Conservation (phyloP, 2,113 vertebrate species). For the Monarcha castaneiventris region DNA sequence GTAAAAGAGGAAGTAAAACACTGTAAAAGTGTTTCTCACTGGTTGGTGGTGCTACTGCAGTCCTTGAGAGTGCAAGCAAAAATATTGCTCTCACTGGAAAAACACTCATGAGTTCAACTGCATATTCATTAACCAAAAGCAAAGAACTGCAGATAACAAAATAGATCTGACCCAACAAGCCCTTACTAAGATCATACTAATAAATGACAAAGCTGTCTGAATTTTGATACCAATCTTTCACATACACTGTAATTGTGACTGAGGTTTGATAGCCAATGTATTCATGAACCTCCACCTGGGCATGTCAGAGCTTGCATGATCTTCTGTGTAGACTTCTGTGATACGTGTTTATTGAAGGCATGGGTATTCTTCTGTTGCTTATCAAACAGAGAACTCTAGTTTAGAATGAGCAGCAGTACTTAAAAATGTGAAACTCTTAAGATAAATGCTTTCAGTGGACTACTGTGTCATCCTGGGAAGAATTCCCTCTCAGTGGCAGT, state of each 20-base stretch:
- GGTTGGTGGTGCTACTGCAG: neutral
- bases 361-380: neutral
- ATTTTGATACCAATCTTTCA: constrained; percentile 46
- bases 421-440: neutral
- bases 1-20: neutral
- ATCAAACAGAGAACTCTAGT: neutral
- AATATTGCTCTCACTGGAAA: neutral
- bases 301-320: neutral
- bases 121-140: neutral
- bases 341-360: neutral
- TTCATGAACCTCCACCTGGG: neutral
- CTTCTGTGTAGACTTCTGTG: neutral
- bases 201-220: constrained; percentile 25
- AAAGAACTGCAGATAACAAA: neutral
- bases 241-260: neutral
- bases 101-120: neutral
- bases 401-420: neutral
- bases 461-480: neutral
- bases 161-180: neutral
- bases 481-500: neutral
- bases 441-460: neutral
- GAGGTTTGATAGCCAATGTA: neutral
- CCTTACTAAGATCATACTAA: neutral
- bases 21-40: neutral
- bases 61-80: neutral